phyloP scores from a whole-genome alignment of 2,113 vertebrate genomes.

The Cnemophilus loriae region DNA sequence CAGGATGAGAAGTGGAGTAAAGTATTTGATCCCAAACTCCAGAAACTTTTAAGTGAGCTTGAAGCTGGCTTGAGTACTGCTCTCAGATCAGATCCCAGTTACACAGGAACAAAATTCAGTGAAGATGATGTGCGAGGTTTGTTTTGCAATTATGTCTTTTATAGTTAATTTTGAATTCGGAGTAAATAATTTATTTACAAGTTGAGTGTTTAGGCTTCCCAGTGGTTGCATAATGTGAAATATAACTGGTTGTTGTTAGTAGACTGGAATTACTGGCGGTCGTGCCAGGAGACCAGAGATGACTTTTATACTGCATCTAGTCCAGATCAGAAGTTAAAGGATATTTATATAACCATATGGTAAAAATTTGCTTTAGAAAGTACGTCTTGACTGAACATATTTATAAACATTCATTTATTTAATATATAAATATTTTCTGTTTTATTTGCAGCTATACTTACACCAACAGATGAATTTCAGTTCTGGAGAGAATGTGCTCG shows the following conservation, averaged over 20 bases:
- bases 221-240: neutral
- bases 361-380: neutral
- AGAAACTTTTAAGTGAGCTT: conserved; percentile 87
- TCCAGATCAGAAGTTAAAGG: neutral
- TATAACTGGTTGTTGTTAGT: neutral
- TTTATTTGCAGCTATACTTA: conserved; percentile 83
- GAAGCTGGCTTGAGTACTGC: conserved; percentile 86
- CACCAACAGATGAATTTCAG: conserved; percentile 91
- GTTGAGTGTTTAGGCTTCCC: neutral
- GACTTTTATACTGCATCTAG: neutral
- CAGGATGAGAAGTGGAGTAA: conserved; percentile 92
- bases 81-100: conserved; percentile 77
- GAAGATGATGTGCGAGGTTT: conserved; percentile 86
- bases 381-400: neutral
- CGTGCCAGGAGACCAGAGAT: neutral
- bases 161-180: neutral
- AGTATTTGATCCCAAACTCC: conserved; percentile 90
- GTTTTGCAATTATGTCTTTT: neutral
- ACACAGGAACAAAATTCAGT: conserved; percentile 64
- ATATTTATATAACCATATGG: neutral
- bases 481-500: conserved; percentile 86
- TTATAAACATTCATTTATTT: neutral
- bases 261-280: neutral
- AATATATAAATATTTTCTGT: neutral
- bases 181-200: neutral